Evolutionary conservation across 2,888 invertebrate genomes (phyloP), one percentile per base, ranked within the genome.

Genomic region (Metalampra italica): DNA sequence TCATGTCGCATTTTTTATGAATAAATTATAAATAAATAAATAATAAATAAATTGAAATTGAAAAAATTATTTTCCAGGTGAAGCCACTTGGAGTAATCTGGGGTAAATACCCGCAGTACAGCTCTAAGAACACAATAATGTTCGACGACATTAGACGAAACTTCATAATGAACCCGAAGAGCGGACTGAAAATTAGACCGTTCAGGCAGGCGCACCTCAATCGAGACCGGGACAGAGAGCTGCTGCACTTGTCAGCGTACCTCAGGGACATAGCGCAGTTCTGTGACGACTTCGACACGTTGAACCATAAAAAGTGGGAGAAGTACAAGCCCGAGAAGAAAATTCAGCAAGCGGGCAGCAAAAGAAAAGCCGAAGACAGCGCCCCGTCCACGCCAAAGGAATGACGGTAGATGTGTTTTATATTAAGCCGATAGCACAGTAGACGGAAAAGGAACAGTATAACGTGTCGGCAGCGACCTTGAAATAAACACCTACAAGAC

Each of bases 71-170:
- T 39, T 75, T 77, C 11, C 82, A 95, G 95, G 95, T 96, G 0
- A 98, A 98, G 88, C 98, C 98, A 0, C 85, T 99, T 49, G 98
- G 97, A 7, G 96, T 99, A 0, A 97, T 99, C 56, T 99, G 98
- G 98, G 98, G 98, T 11, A 96, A 97, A 71, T 98, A 93, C 72
- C 91, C 94, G 0, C 96, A 98, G 71, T 98, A 96, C 82, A 94
- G 92, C 43, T 89, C 94, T 0, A 95, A 95, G 71, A 99, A 99
- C 77, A 98, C 98, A 0, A 97, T 99, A 55, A 99, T 99, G 98
- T 96, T 99, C 66, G 98, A 99, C 72, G 98, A 99, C 68, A 95
- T 98, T 37, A 90, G 98, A 47, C 91, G 98, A 61, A 99, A 99
- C 82, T 99, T 99, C 70, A 92, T 98, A 37, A 98, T 99, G 98